A percentile compares a stretch with the other conserved stretches of the same genome.
phyloP scores from a whole-genome alignment of 2,113 vertebrate genomes.

The Vireo altiloquus region DNA sequence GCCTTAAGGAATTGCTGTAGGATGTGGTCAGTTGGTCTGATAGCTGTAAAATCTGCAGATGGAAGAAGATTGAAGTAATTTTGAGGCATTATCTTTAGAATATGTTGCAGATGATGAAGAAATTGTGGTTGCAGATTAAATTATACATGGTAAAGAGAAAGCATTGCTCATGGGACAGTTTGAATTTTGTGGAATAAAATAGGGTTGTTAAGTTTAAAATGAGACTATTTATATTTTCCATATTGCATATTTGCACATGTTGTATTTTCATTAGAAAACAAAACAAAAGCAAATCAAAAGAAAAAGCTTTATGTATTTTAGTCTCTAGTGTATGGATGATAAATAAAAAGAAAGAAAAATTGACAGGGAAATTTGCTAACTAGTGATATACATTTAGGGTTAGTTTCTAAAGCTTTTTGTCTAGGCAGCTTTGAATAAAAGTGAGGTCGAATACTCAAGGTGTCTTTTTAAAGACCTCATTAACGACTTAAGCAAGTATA shows the following conservation, averaged over 20 bases:
- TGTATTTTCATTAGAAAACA: background rate
- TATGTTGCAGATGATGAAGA: background rate
- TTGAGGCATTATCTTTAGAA: background rate
- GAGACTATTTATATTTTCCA: background rate
- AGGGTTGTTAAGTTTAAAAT: background rate
- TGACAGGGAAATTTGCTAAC: background rate
- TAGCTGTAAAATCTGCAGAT: background rate
- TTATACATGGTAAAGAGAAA: background rate
- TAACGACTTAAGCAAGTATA: background rate
- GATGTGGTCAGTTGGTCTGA: background rate
- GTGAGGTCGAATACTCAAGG: background rate
- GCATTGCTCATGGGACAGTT: background rate
- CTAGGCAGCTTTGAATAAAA: background rate
- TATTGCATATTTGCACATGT: background rate
- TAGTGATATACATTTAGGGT: background rate
- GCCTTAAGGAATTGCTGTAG: background rate
- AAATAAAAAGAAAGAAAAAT: background rate
- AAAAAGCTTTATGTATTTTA: background rate
- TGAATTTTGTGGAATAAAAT: background rate
- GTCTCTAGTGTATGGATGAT: background rate
- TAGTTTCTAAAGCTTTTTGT: background rate
- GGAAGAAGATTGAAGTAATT: background rate
- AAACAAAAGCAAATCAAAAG: background rate
- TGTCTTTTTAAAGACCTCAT: background rate
- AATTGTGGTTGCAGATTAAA: background rate